A percentile compares a stretch with the other conserved stretches of the same genome.
phyloP scores from a whole-genome alignment of 2,888 invertebrate species.

The Acleris emargana region DNA sequence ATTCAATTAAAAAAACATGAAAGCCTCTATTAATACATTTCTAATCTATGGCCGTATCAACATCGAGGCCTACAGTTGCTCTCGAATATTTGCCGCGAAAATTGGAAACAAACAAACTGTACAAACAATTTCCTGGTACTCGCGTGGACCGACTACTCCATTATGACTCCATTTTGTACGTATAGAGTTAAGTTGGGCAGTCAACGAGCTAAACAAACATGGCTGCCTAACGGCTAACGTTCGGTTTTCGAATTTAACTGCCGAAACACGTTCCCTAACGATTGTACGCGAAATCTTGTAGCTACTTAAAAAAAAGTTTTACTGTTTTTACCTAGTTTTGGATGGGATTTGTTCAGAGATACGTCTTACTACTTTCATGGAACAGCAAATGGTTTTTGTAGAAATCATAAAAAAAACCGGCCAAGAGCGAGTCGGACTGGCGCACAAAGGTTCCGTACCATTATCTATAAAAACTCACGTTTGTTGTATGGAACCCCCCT shows the following conservation, averaged over 20 bases:
- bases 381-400: no score
- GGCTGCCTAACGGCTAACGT: conserved; percentile 41
- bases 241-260: conserved; percentile 44
- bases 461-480: no score
- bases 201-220: conserved; percentile 44
- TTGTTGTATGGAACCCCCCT: no score
- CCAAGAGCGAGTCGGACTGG: no score
- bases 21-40: not conserved
- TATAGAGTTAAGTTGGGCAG: no score
- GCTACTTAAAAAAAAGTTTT: conserved; percentile 39
- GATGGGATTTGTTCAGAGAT: no score
- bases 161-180: no score
- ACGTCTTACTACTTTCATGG: no score
- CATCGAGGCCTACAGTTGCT: conserved; percentile 32
- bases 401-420: no score
- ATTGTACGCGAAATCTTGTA: conserved; percentile 41
- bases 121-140: conserved; percentile 45
- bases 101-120: conserved; percentile 44
- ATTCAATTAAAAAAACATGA: not conserved
- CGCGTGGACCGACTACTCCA: no score
- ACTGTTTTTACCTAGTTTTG: conserved; percentile 19
- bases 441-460: no score
- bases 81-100: conserved; percentile 48
- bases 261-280: conserved; percentile 37
- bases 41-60: conserved; percentile 1